These are phyloP conservation scores for Champsocephalus esox DNA, from an alignment of 2,797 vertebrate genomes.

Conservation along the genomic window DNA sequence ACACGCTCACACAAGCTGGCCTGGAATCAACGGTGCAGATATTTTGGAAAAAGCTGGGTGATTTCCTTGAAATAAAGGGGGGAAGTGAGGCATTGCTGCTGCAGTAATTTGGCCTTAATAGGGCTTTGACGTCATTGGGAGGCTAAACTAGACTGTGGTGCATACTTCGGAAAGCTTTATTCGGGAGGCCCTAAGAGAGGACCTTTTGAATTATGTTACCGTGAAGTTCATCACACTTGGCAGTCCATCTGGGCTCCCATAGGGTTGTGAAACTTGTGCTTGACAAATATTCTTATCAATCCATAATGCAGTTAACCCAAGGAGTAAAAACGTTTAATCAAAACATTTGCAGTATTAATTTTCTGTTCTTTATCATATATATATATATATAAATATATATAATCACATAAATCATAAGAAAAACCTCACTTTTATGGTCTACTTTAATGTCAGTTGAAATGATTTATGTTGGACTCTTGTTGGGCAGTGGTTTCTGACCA, in stretches of 20 bases:
- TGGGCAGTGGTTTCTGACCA: not conserved
- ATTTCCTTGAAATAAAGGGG: slow-evolving; percentile 41
- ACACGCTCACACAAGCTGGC: slow-evolving; percentile 15
- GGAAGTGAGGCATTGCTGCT: slow-evolving; percentile 37
- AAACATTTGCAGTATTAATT: not conserved
- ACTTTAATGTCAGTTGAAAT: not conserved
- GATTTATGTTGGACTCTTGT: not conserved
- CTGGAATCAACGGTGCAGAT: slow-evolving; percentile 52
- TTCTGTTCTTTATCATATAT: not conserved
- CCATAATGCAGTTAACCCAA: not conserved
- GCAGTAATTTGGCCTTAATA: slow-evolving; percentile 60
- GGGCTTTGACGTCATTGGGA: slow-evolving; percentile 70
- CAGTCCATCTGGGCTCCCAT: not conserved
- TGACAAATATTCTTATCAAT: slow-evolving; percentile 11
- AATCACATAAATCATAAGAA: too few relatives aligned
- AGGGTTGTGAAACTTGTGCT: slow-evolving; percentile 9
- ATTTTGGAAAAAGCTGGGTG: slow-evolving; percentile 57
- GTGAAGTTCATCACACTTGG: slow-evolving; percentile 15
- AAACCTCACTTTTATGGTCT: not conserved
- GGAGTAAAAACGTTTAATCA: not conserved
- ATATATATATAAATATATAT: not conserved
- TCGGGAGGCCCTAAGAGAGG: slow-evolving; percentile 37
- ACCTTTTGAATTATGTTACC: slow-evolving; percentile 19
- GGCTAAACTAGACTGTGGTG: slow-evolving; percentile 44
- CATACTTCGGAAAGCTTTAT: slow-evolving; percentile 55